Evolutionary conservation across 2,797 vertebrate species (phyloP).

Genomic region (Hephaestus fuliginosus): DNA sequence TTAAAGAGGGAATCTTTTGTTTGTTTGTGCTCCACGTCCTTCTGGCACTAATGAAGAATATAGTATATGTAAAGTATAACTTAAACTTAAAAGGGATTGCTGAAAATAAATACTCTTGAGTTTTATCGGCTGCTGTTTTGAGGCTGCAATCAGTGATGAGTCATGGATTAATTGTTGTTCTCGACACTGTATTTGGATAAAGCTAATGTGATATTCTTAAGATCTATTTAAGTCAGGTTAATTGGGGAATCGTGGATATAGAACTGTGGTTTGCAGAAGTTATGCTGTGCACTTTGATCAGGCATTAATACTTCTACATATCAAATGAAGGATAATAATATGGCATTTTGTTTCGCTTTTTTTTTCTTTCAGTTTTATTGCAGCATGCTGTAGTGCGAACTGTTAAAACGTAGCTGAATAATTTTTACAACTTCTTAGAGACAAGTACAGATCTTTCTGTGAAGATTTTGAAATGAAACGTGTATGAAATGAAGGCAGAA

Average conservation of each 20-base stretch:
- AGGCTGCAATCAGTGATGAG: neutral
- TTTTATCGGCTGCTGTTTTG: neutral
- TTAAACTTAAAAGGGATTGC: constrained; percentile 19
- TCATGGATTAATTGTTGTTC: constrained; percentile 1
- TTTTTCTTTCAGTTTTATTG: constrained; percentile 13
- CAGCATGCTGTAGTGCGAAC: neutral
- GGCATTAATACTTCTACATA: constrained; percentile 29
- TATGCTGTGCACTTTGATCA: constrained; percentile 25
- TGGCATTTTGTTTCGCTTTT: neutral
- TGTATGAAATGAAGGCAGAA: constrained; percentile 18
- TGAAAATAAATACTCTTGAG: neutral
- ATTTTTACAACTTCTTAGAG: constrained; percentile 16
- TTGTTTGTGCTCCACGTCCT: neutral
- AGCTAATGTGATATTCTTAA: constrained; percentile 1
- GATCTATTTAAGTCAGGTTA: neutral
- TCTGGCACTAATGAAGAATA: neutral
- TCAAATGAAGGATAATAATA: constrained; percentile 8
- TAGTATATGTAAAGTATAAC: neutral
- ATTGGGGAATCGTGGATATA: constrained; percentile 2
- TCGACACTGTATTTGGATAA: constrained; percentile 13
- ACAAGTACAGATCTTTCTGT: neutral
- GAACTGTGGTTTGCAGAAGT: neutral
- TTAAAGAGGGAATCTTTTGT: neutral
- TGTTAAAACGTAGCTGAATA: constrained; percentile 32
- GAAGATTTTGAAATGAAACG: neutral